Conservation (phyloP, 2,888 invertebrate genomes). For the Andrena dorsata region DNA sequence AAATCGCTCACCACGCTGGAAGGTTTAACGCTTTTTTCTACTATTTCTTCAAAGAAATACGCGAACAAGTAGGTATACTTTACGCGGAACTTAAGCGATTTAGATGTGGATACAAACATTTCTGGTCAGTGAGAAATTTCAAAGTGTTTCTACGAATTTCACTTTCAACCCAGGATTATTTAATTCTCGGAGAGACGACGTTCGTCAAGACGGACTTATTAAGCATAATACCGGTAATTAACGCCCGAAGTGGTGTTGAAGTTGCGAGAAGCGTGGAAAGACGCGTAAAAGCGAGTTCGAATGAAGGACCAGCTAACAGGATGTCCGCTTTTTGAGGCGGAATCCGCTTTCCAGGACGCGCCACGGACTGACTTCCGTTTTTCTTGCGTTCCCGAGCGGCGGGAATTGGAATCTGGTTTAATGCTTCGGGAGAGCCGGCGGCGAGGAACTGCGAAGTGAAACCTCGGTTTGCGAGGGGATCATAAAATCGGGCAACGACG, state of each 20-base stretch:
- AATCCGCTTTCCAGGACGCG: slow-evolving; percentile 1
- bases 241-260: background rate
- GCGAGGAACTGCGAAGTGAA: slow-evolving; percentile 57
- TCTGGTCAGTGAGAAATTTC: background rate
- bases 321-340: slow-evolving; percentile 3
- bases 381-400: slow-evolving; percentile 43
- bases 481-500: slow-evolving; percentile 56
- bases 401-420: slow-evolving; percentile 58
- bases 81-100: too few species aligned
- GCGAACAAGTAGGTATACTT: too few species aligned
- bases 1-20: background rate
- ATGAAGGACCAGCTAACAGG: slow-evolving; percentile 10
- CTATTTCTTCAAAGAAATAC: background rate
- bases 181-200: background rate
- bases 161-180: background rate
- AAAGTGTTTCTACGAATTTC: background rate
- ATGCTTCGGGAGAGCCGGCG: slow-evolving; percentile 51
- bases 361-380: slow-evolving; percentile 42
- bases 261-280: background rate
- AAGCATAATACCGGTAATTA: slow-evolving; percentile 1
- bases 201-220: background rate
- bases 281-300: slow-evolving; percentile 16
- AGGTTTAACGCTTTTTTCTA: background rate
- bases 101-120: too few species aligned
- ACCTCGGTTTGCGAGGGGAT: slow-evolving; percentile 50